Evolutionary conservation across 1,140 invertebrate species (phyloP).

Genomic region (Sitophilus oryzae): DNA sequence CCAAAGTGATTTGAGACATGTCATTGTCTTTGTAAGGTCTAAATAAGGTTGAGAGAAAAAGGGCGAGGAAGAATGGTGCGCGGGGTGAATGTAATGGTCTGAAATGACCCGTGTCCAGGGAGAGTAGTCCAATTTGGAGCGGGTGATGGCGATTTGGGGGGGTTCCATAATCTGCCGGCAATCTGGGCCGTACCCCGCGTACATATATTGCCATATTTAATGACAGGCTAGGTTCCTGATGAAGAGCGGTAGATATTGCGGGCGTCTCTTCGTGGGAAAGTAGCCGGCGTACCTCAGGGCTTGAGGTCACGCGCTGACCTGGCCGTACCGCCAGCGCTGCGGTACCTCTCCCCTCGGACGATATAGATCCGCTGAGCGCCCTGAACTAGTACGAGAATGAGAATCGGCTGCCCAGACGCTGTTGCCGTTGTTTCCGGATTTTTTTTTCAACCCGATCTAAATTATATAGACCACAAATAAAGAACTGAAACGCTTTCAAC

Average conservation of each 20-base stretch:
- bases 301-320: constrained; percentile 45
- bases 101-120: not conserved
- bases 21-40: too few relatives aligned
- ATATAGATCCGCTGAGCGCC: constrained; percentile 41
- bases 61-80: too few relatives aligned
- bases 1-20: too few relatives aligned
- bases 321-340: constrained; percentile 27
- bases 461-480: too few relatives aligned
- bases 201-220: constrained; percentile 46
- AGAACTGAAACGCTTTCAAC: too few relatives aligned
- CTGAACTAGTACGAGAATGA: constrained; percentile 34
- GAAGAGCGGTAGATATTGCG: constrained; percentile 46
- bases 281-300: constrained; percentile 45
- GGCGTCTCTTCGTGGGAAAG: constrained; percentile 45
- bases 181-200: constrained; percentile 9
- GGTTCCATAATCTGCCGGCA: not conserved
- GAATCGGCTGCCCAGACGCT: constrained; percentile 12
- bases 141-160: not conserved
- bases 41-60: too few relatives aligned
- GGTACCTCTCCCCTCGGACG: constrained; percentile 30
- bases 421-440: not conserved
- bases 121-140: not conserved
- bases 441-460: not conserved
- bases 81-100: too few relatives aligned
- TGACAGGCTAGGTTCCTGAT: constrained; percentile 45